Conservation (phyloP, 2,113 vertebrate genomes). For the Probosciger aterrimus region DNA sequence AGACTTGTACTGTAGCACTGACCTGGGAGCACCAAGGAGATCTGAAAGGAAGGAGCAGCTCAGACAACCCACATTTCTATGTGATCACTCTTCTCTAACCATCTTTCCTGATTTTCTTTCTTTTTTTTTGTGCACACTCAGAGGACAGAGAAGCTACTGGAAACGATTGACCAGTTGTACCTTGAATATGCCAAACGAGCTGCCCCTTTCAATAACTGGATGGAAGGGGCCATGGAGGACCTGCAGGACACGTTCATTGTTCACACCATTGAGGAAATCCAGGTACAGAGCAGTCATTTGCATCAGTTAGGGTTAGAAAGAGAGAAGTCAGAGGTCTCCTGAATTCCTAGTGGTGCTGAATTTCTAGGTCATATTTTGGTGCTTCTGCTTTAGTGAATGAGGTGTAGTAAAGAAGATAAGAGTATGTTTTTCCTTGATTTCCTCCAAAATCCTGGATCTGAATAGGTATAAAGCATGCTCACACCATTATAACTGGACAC, state of each 20-base stretch:
- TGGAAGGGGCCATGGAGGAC: constrained; percentile 99
- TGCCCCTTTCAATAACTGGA: constrained; percentile 99
- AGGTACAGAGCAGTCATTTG: constrained; percentile 73
- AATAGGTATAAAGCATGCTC: background rate
- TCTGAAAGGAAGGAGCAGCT: background rate
- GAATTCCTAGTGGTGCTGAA: background rate
- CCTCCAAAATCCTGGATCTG: background rate
- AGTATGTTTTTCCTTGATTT: background rate
- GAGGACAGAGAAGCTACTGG: constrained; percentile 95
- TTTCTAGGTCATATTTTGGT: background rate
- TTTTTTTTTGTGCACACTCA: constrained; percentile 44
- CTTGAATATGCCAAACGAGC: constrained; percentile 97
- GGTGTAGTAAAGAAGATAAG: background rate
- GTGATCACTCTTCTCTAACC: background rate
- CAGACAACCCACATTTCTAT: background rate
- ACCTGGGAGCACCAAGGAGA: background rate
- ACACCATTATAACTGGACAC: background rate
- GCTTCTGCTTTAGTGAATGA: background rate
- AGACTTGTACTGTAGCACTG: background rate
- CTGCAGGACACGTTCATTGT: constrained; percentile 98
- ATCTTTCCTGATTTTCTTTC: background rate
- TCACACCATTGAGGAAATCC: constrained; percentile 97
- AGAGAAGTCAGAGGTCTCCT: background rate
- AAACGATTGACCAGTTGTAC: constrained; percentile 97
- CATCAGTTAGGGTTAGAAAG: background rate